phyloP scores from a whole-genome alignment of 2,797 vertebrate genomes.

The Sebastes hubbsi region DNA sequence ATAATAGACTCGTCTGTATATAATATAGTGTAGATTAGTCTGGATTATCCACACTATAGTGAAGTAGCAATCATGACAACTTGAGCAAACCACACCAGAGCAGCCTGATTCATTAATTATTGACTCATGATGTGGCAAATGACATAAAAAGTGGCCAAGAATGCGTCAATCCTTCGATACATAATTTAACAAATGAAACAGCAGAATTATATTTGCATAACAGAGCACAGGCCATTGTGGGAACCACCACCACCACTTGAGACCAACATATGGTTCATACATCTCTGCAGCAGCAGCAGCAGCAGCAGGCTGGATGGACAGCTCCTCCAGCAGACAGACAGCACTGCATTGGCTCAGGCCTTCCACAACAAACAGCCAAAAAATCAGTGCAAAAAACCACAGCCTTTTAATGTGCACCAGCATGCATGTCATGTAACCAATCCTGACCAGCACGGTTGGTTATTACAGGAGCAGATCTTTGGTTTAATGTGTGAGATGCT shows the following conservation, averaged over 20 bases:
- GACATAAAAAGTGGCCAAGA: conserved; percentile 34
- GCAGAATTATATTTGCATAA: conserved; percentile 16
- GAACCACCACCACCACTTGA: conserved; percentile 27
- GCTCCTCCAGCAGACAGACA: conserved; percentile 34
- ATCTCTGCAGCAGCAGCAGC: conserved; percentile 58
- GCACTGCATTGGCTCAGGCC: conserved; percentile 72
- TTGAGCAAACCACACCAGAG: conserved; percentile 17
- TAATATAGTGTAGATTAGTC: not conserved
- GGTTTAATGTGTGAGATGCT: conserved; percentile 28
- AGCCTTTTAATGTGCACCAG: conserved; percentile 10
- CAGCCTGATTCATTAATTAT: conserved; percentile 54
- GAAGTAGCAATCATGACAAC: conserved; percentile 25
- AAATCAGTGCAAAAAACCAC: conserved; percentile 60
- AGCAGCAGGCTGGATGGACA: conserved; percentile 31
- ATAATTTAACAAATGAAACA: conserved; percentile 49
- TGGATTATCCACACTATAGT: conserved; percentile 34
- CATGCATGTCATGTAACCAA: conserved; percentile 1
- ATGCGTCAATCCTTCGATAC: conserved; percentile 42
- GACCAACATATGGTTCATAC: conserved; percentile 43
- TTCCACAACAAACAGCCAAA: conserved; percentile 55
- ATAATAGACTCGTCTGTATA: conserved; percentile 23
- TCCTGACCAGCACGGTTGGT: not conserved
- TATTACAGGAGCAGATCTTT: not conserved
- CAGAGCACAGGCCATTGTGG: not conserved
- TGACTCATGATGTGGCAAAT: conserved; percentile 50